Percentiles rank a stretch among this genome's conserved stretches.
These are phyloP conservation scores for Rattus rattus DNA, from an alignment of 2,113 vertebrate species.

Conservation along the genomic window DNA sequence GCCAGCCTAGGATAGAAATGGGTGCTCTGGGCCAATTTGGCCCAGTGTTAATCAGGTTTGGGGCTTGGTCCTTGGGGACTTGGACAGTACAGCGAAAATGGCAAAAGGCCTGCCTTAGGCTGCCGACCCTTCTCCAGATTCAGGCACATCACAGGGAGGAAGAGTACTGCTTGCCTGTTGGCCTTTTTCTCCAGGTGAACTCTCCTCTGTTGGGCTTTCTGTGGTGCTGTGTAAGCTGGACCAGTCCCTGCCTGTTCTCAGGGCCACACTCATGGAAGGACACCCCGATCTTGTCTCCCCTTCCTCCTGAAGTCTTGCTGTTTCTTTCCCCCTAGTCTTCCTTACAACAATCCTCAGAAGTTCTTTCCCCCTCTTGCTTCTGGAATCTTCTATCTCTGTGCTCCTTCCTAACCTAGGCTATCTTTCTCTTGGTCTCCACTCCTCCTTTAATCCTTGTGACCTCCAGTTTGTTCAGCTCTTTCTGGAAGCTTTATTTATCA, in stretches of 20 bases:
- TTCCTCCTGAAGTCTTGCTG: background rate
- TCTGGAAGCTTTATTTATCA: background rate
- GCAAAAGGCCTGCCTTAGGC: constrained; percentile 69
- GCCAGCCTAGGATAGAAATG: constrained; percentile 59
- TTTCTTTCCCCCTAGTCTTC: background rate
- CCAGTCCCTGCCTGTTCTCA: background rate
- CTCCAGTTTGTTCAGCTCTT: background rate
- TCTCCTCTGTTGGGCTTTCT: constrained; percentile 2
- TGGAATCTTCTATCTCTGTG: background rate
- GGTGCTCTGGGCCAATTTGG: constrained; percentile 46
- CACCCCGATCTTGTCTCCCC: too few species aligned
- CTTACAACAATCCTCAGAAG: background rate
- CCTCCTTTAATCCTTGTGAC: background rate
- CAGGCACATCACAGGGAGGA: constrained; percentile 28
- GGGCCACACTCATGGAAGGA: background rate
- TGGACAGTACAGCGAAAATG: constrained; percentile 67
- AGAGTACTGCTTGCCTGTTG: constrained; percentile 45
- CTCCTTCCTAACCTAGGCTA: background rate
- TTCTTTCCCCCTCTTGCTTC: background rate
- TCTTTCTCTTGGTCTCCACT: background rate
- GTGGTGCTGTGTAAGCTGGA: background rate
- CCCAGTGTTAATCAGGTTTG: constrained; percentile 74
- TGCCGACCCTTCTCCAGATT: constrained; percentile 63
- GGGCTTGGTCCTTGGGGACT: constrained; percentile 67
- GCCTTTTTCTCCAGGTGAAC: constrained; percentile 68